Evolutionary conservation across 2,888 invertebrate genomes (phyloP), one percentile per base, ranked within the genome.

Genomic region (Catonia carolina): DNA sequence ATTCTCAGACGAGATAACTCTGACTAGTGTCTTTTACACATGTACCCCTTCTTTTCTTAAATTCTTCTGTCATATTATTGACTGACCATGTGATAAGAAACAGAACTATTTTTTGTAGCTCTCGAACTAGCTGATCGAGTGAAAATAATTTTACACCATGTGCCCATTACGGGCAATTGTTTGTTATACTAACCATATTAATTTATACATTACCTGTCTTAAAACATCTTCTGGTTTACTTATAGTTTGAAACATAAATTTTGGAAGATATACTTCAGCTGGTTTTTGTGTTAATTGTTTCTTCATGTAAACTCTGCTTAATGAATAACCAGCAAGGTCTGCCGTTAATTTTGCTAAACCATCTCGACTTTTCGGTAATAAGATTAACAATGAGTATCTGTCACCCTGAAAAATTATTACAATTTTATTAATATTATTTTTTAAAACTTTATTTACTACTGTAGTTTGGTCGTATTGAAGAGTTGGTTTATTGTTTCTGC

Each of bases 201-300:
- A n/a, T n/a, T n/a, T n/a, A n/a, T n/a, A n/a, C 2, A 12, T 59
- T 62, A 79, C 79, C 75, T 78, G 78, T 59, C 75, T 76, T 31
- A 84, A 72, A 62, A 80, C 78, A 1, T 79, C 72, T 39, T 81
- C 77, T 1, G 83, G 81, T 23, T 79, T 78, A 0, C 81, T 80
- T 6, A 82, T 83, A 5, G 81, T 81, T 66, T 83, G 82, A 17
- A 81, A 75, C 65, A 78, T 77, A 72, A 83, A 84, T 56, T 75
- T 74, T 1, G 84, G 84, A 54, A 84, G 64, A 1, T 74, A 74
- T 1, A 83, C 71, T 56, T 75, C 75, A 12, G 81, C 65, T 18
- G 77, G 73, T 55, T 75, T 73, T 39, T 74, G 72, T 18, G 69
- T 66, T 36, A 80, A 67, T 39, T 71, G 71, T 2, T 76, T 74